A percentile compares a stretch with the other conserved stretches of the same genome.
Conservation (phyloP, 2,888 invertebrate genomes). For the Myopa testacea region DNA sequence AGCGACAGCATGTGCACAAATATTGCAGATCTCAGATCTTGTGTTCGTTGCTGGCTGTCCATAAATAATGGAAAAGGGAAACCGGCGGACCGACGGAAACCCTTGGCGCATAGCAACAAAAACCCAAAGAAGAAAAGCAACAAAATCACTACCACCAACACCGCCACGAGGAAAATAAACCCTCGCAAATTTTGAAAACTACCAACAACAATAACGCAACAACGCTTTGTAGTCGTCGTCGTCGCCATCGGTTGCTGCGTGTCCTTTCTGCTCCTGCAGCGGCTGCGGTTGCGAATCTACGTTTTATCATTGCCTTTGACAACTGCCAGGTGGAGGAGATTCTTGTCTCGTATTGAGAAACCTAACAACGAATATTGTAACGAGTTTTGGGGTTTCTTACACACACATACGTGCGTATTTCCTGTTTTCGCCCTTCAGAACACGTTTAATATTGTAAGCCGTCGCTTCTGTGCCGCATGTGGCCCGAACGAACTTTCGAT, state of each 20-base stretch:
- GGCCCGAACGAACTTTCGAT: background rate
- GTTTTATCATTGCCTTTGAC: too few relatives aligned
- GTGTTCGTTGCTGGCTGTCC: background rate
- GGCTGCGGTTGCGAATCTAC: too few relatives aligned
- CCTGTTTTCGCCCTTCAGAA: background rate
- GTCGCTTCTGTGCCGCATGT: background rate
- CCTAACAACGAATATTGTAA: background rate
- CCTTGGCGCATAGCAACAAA: background rate
- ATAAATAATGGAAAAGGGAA: background rate
- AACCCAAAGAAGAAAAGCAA: background rate
- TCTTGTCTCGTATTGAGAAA: too few relatives aligned
- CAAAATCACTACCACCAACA: background rate
- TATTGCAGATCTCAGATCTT: slow-evolving; percentile 13
- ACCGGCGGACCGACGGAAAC: background rate
- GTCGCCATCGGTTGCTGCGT: too few relatives aligned
- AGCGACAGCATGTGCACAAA: background rate
- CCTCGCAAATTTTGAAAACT: background rate
- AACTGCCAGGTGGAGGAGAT: too few relatives aligned
- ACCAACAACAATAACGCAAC: background rate
- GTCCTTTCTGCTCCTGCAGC: background rate
- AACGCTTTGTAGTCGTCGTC: background rate
- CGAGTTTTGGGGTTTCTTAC: background rate
- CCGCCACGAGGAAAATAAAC: background rate
- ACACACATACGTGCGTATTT: background rate
- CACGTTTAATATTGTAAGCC: background rate